Percentiles rank a stretch among this genome's conserved stretches.
Conservation (phyloP, 2,797 vertebrate species). For the Cryptoblepharus egeriae region DNA sequence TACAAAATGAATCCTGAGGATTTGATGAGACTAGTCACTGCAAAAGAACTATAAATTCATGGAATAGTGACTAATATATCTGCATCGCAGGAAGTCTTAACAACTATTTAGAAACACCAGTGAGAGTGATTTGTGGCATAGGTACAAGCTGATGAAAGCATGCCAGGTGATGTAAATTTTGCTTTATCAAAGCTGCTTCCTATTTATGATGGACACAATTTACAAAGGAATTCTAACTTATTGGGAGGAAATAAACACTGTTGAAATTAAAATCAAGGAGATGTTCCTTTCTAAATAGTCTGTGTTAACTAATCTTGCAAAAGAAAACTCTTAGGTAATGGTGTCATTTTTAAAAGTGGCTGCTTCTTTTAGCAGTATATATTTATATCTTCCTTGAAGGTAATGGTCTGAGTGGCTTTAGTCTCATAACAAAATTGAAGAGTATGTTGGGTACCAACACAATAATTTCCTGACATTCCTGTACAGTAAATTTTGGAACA, state of each 20-base stretch:
- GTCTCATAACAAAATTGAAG: background rate
- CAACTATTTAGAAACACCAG: constrained; percentile 50
- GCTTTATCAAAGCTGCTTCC: constrained; percentile 71
- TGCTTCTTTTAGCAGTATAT: constrained; percentile 35
- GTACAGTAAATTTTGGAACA: too few species aligned
- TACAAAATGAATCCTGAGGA: constrained; percentile 65
- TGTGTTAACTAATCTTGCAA: constrained; percentile 6
- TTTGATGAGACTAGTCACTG: constrained; percentile 62
- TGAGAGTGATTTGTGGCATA: constrained; percentile 53
- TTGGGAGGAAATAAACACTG: constrained; percentile 36
- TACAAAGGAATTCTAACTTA: constrained; percentile 49
- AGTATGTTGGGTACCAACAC: background rate
- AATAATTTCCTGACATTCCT: background rate
- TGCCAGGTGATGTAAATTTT: constrained; percentile 71
- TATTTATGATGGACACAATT: constrained; percentile 59
- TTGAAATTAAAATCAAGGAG: constrained; percentile 40
- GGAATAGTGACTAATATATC: constrained; percentile 50
- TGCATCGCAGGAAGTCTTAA: constrained; percentile 53
- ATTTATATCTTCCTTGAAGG: background rate
- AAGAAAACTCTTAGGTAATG: constrained; percentile 39
- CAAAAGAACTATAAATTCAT: constrained; percentile 50
- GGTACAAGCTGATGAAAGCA: constrained; percentile 69
- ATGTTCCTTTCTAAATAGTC: constrained; percentile 55
- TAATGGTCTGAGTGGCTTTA: background rate
- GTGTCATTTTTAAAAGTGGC: constrained; percentile 65